phyloP scores from a whole-genome alignment of 1,140 invertebrate species.

The Potamilus streckersoni region DNA sequence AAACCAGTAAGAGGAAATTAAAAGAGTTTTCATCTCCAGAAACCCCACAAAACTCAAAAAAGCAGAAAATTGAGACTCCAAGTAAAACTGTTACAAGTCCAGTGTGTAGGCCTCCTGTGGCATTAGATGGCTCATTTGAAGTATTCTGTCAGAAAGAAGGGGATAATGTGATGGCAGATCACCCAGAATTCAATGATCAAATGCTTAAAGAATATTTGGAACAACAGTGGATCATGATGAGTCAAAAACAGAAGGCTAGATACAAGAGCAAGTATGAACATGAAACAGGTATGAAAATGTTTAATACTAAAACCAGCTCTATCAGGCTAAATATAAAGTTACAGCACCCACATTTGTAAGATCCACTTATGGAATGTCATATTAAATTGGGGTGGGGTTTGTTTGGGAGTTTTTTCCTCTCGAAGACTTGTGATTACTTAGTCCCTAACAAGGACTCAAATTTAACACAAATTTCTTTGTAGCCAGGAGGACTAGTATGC shows the following conservation, averaged over 20 bases:
- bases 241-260: slow-evolving; percentile 55
- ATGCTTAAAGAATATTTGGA: slow-evolving; percentile 57
- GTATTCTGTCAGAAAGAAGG: slow-evolving; percentile 62
- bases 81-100: slow-evolving; percentile 7
- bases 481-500: too few relatives aligned
- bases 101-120: neutral
- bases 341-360: too few relatives aligned
- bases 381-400: too few relatives aligned
- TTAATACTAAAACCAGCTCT: too few relatives aligned
- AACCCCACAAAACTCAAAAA: slow-evolving; percentile 9
- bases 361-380: too few relatives aligned
- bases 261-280: slow-evolving; percentile 41
- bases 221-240: slow-evolving; percentile 65
- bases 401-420: too few relatives aligned
- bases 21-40: slow-evolving; percentile 9
- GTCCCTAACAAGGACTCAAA: too few relatives aligned
- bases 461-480: too few relatives aligned
- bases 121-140: slow-evolving; percentile 56
- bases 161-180: slow-evolving; percentile 55
- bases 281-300: slow-evolving; percentile 10
- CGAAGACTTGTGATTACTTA: too few relatives aligned
- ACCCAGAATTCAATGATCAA: slow-evolving; percentile 60
- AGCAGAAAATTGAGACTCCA: slow-evolving; percentile 23
- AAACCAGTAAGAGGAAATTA: slow-evolving; percentile 28
- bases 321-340: too few relatives aligned